phyloP scores from a whole-genome alignment of 2,113 vertebrate species.

The Oenanthe oenanthe region DNA sequence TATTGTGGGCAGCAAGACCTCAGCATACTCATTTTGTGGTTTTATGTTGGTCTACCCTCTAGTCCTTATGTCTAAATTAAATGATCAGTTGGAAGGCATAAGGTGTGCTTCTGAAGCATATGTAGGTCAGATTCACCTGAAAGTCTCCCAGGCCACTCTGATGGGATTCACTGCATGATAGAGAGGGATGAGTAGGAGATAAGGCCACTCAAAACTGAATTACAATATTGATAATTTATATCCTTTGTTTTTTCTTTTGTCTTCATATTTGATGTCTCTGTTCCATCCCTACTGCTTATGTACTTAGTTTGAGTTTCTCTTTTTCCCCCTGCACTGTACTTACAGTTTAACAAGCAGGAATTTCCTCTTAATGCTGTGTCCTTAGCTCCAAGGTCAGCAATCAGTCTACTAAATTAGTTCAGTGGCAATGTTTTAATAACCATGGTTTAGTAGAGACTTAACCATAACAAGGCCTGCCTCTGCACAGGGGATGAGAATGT shows the following conservation, averaged over 20 bases:
- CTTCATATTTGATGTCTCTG: neutral
- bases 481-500: neutral
- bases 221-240: neutral
- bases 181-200: neutral
- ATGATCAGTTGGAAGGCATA: neutral
- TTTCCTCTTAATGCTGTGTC: neutral
- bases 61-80: neutral
- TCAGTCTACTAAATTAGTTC: neutral
- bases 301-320: neutral
- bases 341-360: neutral
- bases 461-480: neutral
- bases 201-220: neutral
- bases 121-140: neutral
- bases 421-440: neutral
- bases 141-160: neutral
- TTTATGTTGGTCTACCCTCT: neutral
- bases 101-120: neutral
- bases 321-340: rapidly evolving
- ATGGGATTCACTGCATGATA: rapidly evolving
- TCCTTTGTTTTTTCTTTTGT: neutral
- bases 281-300: neutral
- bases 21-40: neutral
- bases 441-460: neutral
- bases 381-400: neutral
- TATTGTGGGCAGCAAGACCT: too few relatives aligned